Base-by-base conservation (phyloP, 2,797 vertebrate species). In the Tauraco hartlaubi region DNA sequence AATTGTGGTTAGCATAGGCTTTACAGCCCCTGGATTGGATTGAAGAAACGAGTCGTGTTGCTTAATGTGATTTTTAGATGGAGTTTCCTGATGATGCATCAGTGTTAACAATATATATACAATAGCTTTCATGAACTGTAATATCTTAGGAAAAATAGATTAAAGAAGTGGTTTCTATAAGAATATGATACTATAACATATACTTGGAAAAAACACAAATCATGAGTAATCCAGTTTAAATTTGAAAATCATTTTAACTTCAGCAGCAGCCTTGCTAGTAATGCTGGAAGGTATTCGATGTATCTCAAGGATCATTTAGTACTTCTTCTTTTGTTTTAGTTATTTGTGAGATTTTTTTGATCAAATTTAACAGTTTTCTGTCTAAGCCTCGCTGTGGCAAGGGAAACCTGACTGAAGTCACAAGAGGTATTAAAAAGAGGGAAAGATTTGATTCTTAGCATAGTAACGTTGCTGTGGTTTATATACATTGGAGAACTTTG, bases 41-140 rank as follows among this genome's bases (percentile, higher is more conserved):
- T 92, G 82, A 95, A 43, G 15, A 71, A 88, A 75, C 46, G 89
- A 49, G 31, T 82, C 17, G 21, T 82, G 83, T 83, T 87, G 68
- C 79, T 95, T 93, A 85, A 63, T 88, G 91, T 90, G 66, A 74
- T 89, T 94, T 96, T 94, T 92, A 94, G 91, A 76, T 94, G 52
- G 93, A 67, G 82, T 95, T 97, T 96, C 91, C 75, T 90, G 71
- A 85, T 91, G 72, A 19, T 88, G 43, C 19, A 41, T 81, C 54
- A 48, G 28, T 71, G 80, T 91, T 94, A 61, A 87, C 19, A 72
- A 93, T 74, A 76, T 88, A 80, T 77, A 78, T 88, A 69, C 63
- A 96, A 64, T 92, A 94, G 68, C 78, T 97, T 97, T 97, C 88
- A 93, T 96, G 95, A 94, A 61, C 59, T 88, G 80, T 84, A 73